A percentile compares a stretch with the other conserved stretches of the same genome.
phyloP scores from a whole-genome alignment of 2,113 vertebrate species.

The Sprattus sprattus region DNA sequence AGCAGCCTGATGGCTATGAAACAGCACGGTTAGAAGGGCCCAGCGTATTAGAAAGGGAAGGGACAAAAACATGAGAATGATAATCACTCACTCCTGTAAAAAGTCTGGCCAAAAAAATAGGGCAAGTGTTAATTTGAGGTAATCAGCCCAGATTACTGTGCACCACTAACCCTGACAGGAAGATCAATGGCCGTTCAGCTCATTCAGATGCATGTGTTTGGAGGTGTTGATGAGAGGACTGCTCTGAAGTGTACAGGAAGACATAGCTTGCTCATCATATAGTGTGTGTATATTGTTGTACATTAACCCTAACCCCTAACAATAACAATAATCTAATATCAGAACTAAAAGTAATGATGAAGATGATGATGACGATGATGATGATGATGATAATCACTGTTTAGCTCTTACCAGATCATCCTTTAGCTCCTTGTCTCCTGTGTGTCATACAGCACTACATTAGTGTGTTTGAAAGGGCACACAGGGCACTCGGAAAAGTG shows the following conservation, averaged over 20 bases:
- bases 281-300: too few species aligned
- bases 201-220: not conserved
- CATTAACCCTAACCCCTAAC: not conserved
- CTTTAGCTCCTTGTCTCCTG: too few species aligned
- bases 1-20: not conserved
- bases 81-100: not conserved
- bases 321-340: not conserved
- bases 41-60: not conserved
- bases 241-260: not conserved
- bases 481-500: too few species aligned
- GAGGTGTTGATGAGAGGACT: not conserved
- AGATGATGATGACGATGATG: not conserved
- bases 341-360: not conserved
- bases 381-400: too few species aligned
- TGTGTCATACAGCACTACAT: too few species aligned
- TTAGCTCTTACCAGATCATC: too few species aligned
- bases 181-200: not conserved
- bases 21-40: not conserved
- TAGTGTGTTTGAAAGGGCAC: too few species aligned
- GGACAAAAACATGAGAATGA: not conserved
- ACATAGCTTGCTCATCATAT: not conserved
- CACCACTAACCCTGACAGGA: not conserved
- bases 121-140: conserved; percentile 19
- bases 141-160: not conserved
- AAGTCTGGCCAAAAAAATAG: not conserved